A percentile compares a stretch with the other conserved stretches of the same genome.
Conservation (phyloP, 1,140 invertebrate species). For the Grapholita molesta region DNA sequence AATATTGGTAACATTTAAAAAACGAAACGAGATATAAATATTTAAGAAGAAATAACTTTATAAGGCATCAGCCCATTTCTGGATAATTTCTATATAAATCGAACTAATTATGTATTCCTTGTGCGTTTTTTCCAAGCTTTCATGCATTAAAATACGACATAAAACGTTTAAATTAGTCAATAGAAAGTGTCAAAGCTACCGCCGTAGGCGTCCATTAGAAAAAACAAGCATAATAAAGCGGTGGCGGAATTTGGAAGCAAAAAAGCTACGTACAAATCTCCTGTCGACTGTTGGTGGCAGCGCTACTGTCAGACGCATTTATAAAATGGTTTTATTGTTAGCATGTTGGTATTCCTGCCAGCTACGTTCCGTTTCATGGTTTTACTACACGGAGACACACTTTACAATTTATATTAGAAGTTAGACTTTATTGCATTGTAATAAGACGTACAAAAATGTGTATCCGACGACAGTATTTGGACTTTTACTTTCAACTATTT, state of each 20-base stretch:
- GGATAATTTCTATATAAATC: background rate
- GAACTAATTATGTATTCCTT: background rate
- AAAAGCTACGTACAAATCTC: background rate
- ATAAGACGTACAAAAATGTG: background rate
- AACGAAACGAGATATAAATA: too few species aligned
- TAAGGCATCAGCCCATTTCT: background rate
- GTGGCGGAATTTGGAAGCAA: background rate
- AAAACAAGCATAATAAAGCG: background rate
- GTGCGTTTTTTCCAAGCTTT: constrained; percentile 11
- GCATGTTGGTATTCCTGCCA: background rate
- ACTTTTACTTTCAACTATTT: constrained; percentile 17
- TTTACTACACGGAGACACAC: background rate
- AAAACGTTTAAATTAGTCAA: background rate
- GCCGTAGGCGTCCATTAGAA: constrained; percentile 1
- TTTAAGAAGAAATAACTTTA: too few species aligned
- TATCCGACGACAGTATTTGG: background rate
- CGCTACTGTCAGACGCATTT: background rate
- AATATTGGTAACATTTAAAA: too few species aligned
- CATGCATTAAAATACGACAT: background rate
- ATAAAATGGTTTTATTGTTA: background rate
- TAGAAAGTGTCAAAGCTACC: constrained; percentile 15
- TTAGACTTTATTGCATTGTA: background rate
- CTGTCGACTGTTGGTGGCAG: background rate
- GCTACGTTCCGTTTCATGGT: constrained; percentile 1
- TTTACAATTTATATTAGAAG: background rate